phyloP scores from a whole-genome alignment of 1,140 invertebrate species.

The Achroia grisella region DNA sequence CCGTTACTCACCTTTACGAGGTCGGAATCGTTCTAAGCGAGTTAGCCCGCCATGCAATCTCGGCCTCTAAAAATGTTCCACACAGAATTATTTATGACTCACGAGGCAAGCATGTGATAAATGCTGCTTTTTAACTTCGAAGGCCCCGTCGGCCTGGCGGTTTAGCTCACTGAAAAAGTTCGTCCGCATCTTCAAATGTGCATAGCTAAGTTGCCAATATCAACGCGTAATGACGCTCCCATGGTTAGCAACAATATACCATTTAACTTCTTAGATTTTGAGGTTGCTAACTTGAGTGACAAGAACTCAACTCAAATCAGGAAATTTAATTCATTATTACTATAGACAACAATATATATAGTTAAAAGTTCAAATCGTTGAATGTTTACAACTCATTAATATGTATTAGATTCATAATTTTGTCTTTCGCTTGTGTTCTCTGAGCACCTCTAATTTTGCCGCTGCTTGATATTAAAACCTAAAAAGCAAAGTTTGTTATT shows the following conservation, averaged over 20 bases:
- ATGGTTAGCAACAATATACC: too few relatives aligned
- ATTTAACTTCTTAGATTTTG: too few relatives aligned
- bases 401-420: slow-evolving; percentile 5
- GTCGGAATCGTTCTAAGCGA: slow-evolving; percentile 50
- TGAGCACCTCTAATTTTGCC: not conserved
- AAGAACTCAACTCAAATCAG: too few relatives aligned
- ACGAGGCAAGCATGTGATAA: not conserved
- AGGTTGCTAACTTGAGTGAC: too few relatives aligned
- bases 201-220: too few relatives aligned
- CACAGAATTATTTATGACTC: slow-evolving; percentile 45
- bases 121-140: not conserved
- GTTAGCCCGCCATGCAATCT: slow-evolving; percentile 48
- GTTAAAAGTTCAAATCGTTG: not conserved
- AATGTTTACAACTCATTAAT: slow-evolving; percentile 34
- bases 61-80: slow-evolving; percentile 22
- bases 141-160: too few relatives aligned
- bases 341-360: too few relatives aligned
- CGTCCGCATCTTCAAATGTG: too few relatives aligned
- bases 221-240: too few relatives aligned
- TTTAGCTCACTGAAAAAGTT: too few relatives aligned
- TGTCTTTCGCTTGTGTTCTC: slow-evolving; percentile 5
- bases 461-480: slow-evolving; percentile 12
- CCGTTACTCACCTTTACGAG: slow-evolving; percentile 53
- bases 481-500: slow-evolving; percentile 7
- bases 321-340: too few relatives aligned